Conservation (phyloP, 2,113 vertebrate species). For the Prionailurus viverrinus region DNA sequence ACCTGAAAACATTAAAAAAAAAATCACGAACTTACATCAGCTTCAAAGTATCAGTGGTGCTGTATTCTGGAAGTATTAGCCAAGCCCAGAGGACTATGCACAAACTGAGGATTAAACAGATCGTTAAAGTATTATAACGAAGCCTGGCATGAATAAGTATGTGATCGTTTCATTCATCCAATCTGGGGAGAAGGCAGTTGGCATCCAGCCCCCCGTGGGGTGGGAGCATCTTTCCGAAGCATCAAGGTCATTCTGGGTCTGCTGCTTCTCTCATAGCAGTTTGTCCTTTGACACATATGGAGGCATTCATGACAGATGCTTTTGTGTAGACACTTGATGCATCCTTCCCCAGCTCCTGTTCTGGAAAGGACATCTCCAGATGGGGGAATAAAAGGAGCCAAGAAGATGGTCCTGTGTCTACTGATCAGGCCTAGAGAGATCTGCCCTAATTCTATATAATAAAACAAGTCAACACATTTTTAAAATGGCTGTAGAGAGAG, state of each 20-base stretch:
- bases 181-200: neutral
- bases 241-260: neutral
- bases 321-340: neutral
- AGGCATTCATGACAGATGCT: neutral
- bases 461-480: neutral
- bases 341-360: neutral
- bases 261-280: neutral
- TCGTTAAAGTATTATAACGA: neutral
- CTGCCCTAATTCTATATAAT: neutral
- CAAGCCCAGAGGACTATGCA: neutral
- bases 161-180: neutral
- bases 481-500: neutral
- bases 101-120: neutral
- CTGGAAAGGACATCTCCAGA: neutral
- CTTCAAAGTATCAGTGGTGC: neutral
- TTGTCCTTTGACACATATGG: neutral
- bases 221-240: too few relatives aligned
- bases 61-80: neutral
- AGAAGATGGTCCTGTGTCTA: neutral
- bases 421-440: neutral
- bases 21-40: neutral
- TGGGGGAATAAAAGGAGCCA: conserved; percentile 22
- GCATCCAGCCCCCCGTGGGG: fast-evolving
- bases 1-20: neutral
- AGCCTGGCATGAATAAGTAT: neutral